Evolutionary conservation across 2,113 vertebrate species (phyloP), one percentile per base, ranked within the genome.

Genomic region (Gymnogyps californianus): DNA sequence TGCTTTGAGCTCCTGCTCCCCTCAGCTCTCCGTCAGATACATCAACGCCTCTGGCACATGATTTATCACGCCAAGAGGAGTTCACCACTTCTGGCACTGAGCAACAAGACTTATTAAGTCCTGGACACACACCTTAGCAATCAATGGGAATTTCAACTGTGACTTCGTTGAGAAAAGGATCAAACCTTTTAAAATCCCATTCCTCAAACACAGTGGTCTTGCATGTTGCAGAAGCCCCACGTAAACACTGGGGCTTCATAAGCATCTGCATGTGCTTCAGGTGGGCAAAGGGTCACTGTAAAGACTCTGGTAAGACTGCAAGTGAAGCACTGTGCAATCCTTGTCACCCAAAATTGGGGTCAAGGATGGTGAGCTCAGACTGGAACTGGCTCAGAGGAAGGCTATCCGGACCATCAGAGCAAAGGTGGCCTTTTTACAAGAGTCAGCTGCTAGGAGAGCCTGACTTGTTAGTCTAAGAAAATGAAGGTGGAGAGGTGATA

Each of bases 261-360:
- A 83, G 49, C 26, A 47, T 21, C 80, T 49, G 62, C 16, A 12
- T 4, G 31, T 32, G 55, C 55, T 47, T 40, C 1, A 2, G 4
- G 42, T 31, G 51, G 40, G 54, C 13, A 42, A 65, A 69, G 31
- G 32, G 59, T 54, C 47, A 24, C 47, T 29, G 28, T 7, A 14
- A 31, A 19, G 9, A 21, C 51, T 1, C 70, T 71, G 40, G 40
- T 19, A 25, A 51, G 54, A 26, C 46, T 1, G 2, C 9, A 3
- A 0, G 2, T 16, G 32, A 77, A 51, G 44, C 2, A 1, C 65
- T 0, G 0, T 20, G 24, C 32, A 46, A 64, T 49, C 4, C 51
- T 36, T 77, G 67, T 70, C 59, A 85, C 42, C 46, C 69, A 74
- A 81, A 90, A 82, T 0, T 42, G 72, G 55, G 89, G 49, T 83